Evolutionary conservation across 2,797 vertebrate genomes (phyloP), one percentile per base, ranked within the genome.

Genomic region (Mormyrops attenuatus): DNA sequence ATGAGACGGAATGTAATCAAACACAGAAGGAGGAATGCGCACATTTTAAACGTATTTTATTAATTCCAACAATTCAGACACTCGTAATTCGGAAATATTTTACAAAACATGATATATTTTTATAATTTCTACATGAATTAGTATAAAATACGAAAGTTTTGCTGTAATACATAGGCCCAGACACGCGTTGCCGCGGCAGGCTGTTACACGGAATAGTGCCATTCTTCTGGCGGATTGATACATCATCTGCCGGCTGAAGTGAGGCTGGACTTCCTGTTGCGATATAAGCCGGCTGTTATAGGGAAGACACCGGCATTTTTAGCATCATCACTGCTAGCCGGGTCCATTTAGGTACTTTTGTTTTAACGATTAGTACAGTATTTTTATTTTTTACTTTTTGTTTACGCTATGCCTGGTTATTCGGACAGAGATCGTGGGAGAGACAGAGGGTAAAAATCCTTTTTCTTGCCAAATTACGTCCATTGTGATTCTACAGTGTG

Each of bases 381-480:
- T 44, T 89, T 90, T 92, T 94, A 93, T 94, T 87, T 87, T 87
- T 57, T 66, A 47, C 34, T 60, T 63, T 88, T 88, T 69, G 38
- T 88, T 17, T 92, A 52, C 91, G 89, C 88, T 88, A 98, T 99
- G 98, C 98, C 98, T 69, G 97, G 98, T 88, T 99, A 97, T 95
- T 97, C 97, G 90, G 98, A 99, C 95, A 96, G 97, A 95, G 97
- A 98, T 60, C 97, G 97, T 91, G 98, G 97, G 92, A 97, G 97
- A 96, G 98, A 97, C 90, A 95, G 97, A 94, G 97, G 97, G 97
- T 97, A 91, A 95, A 8, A 60, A 22, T 60, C 34, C 3, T 2
- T 6, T 5, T 87, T 85, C n/a, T 44, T 84, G 44, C 2, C 8
- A 22, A 30, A 85, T 85, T 85, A 2, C n/a, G n/a, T 49, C 7